Conservation (phyloP, 1,140 invertebrate genomes). For the Anthonomus grandis region DNA sequence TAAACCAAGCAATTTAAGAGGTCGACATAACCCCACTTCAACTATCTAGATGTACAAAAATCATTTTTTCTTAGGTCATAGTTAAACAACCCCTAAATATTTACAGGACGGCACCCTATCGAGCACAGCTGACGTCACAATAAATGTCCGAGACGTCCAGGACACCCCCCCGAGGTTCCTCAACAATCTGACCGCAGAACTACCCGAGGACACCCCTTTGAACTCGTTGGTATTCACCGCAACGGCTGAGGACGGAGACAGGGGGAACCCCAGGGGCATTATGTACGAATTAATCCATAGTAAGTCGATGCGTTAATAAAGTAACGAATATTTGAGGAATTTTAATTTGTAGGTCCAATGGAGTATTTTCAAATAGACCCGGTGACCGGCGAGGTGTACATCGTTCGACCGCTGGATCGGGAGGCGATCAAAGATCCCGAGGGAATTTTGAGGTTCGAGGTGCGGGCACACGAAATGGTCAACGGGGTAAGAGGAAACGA, state of each 20-base stretch:
- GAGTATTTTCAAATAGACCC: conserved; percentile 82
- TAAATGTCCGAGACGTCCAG: conserved; percentile 78
- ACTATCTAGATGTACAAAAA: no score
- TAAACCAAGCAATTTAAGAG: no score
- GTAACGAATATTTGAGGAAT: no score
- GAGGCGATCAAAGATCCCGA: conserved; percentile 75
- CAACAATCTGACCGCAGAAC: conserved; percentile 72
- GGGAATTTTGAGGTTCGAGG: conserved; percentile 70
- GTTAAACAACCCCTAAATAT: no score
- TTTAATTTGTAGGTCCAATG: conserved; percentile 66
- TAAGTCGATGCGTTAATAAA: conserved; percentile 53
- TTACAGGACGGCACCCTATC: conserved; percentile 76
- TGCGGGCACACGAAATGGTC: conserved; percentile 72
- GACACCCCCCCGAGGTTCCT: conserved; percentile 79
- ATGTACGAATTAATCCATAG: conserved; percentile 76
- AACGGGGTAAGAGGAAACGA: conserved; percentile 68
- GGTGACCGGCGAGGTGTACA: conserved; percentile 73
- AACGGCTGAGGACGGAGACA: conserved; percentile 78
- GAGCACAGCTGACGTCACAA: conserved; percentile 67
- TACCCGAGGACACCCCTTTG: conserved; percentile 80
- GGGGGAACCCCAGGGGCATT: conserved; percentile 72
- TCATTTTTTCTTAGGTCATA: no score
- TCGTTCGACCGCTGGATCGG: conserved; percentile 78
- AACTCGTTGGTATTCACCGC: conserved; percentile 78
- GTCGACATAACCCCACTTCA: no score